Evolutionary conservation across 2,888 invertebrate species (phyloP).

Genomic region (Microctonus hyperodae): DNA sequence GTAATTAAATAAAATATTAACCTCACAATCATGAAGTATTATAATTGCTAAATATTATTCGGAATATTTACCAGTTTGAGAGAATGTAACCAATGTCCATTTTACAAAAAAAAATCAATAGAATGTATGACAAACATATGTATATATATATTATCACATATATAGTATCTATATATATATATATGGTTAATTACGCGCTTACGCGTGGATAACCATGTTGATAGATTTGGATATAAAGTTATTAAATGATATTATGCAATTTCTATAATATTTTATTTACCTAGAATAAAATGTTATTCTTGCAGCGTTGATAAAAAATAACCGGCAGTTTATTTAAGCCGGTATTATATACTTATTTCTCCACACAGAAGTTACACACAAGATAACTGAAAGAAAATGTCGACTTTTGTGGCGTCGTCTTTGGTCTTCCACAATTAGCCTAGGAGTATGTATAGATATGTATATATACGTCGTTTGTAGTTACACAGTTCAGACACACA

Average conservation of each 20-base stretch:
- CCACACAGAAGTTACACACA: neutral
- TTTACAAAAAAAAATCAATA: neutral
- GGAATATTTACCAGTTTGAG: neutral
- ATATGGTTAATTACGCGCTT: neutral
- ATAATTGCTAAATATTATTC: neutral
- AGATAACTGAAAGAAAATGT: conserved; percentile 1
- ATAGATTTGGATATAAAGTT: neutral
- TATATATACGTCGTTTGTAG: neutral
- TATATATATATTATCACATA: neutral
- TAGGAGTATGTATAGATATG: neutral
- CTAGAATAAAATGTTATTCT: neutral
- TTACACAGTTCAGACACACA: no score
- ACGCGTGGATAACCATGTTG: neutral
- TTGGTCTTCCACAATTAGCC: neutral
- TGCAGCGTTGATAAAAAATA: neutral
- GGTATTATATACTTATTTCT: neutral
- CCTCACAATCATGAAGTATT: no score
- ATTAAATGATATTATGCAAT: neutral
- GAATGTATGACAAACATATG: neutral
- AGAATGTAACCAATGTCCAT: neutral
- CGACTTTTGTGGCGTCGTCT: conserved; percentile 6
- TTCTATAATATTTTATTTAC: neutral
- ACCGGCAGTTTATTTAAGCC: neutral
- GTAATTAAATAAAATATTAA: no score
- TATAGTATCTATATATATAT: neutral